Percentiles rank a stretch among this genome's conserved stretches.
Evolutionary conservation across 2,888 invertebrate species (phyloP).

Genomic region (Cephus pygmeus): DNA sequence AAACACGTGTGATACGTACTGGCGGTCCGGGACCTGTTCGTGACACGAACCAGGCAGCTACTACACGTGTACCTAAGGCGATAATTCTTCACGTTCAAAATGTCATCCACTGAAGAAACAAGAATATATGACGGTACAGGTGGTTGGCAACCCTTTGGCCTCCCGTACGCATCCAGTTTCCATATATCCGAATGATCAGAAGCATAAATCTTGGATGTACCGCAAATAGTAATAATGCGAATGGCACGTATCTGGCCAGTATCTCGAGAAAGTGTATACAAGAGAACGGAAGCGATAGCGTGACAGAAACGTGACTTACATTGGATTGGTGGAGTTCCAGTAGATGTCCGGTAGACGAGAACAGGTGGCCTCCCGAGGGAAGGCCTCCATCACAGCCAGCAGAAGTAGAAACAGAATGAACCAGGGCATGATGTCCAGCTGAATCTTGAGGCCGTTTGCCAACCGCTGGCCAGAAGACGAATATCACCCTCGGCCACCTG

Average conservation of each 20-base stretch:
- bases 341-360: slow-evolving; percentile 69
- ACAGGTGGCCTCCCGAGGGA: slow-evolving; percentile 68
- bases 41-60: neutral
- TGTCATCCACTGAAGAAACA: neutral
- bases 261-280: neutral
- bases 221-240: neutral
- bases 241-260: neutral
- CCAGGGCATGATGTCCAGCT: slow-evolving; percentile 68
- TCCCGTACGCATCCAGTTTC: neutral
- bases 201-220: neutral
- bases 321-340: slow-evolving; percentile 71
- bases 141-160: neutral
- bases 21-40: neutral
- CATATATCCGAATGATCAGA: neutral
- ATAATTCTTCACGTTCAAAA: neutral
- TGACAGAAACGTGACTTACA: slow-evolving; percentile 63
- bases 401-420: slow-evolving; percentile 68
- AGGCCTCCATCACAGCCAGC: slow-evolving; percentile 68
- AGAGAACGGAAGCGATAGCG: neutral
- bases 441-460: slow-evolving; percentile 63
- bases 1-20: neutral
- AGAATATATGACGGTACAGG: neutral
- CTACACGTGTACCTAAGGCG: neutral
- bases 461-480: slow-evolving; percentile 49
- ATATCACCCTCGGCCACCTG: slow-evolving; percentile 49